Conservation (phyloP, 2,888 invertebrate species). For the Archips crataeganus region DNA sequence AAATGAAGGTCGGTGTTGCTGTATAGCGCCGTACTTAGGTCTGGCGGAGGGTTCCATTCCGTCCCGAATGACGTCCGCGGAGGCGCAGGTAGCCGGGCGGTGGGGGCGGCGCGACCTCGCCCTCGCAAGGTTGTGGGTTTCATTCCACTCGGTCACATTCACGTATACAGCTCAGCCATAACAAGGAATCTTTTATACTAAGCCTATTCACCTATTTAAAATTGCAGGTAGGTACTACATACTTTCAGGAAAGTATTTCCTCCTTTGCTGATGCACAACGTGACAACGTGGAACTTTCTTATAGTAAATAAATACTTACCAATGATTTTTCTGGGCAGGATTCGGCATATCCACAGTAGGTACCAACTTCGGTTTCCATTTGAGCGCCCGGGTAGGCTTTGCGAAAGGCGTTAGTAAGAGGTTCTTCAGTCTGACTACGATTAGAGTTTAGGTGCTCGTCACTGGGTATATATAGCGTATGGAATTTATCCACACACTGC, state of each 20-base stretch:
- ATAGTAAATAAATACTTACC: not conserved
- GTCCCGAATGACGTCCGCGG: constrained; percentile 69
- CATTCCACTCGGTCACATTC: constrained; percentile 72
- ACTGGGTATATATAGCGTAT: too few relatives aligned
- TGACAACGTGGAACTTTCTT: too few relatives aligned
- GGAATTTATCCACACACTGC: too few relatives aligned
- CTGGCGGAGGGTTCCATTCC: constrained; percentile 50
- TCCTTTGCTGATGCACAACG: too few relatives aligned
- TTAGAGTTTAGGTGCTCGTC: too few relatives aligned
- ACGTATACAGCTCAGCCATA: constrained; percentile 62
- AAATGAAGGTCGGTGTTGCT: constrained; percentile 52
- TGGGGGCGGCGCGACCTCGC: constrained; percentile 72
- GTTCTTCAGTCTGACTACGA: too few relatives aligned
- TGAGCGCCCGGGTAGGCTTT: too few relatives aligned
- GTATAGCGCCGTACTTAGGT: constrained; percentile 41
- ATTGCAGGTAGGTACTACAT: too few relatives aligned
- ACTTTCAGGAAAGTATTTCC: too few relatives aligned
- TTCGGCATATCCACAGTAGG: too few relatives aligned
- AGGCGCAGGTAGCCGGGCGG: constrained; percentile 66
- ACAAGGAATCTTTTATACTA: constrained; percentile 71
- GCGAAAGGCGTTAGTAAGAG: too few relatives aligned
- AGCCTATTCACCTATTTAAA: constrained; percentile 45
- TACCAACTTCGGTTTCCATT: too few relatives aligned
- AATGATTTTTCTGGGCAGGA: not conserved
- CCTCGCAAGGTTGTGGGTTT: constrained; percentile 77